Evolutionary conservation across 2,888 invertebrate species (phyloP).

Genomic region (Agrotis segetum): DNA sequence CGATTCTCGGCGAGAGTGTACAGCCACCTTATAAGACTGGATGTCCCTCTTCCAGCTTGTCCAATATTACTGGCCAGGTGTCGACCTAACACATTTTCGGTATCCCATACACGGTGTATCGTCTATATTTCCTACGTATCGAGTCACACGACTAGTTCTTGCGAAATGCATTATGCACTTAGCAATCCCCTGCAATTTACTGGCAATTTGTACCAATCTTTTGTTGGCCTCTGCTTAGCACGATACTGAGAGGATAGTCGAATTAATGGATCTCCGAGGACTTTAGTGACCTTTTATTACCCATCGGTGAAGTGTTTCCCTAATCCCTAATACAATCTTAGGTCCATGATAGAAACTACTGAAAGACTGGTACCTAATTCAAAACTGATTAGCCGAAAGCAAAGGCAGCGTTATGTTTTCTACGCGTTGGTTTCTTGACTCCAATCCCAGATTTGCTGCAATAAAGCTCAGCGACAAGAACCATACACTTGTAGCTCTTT

Average conservation of each 20-base stretch:
- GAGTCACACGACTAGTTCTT: not conserved
- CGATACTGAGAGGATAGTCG: constrained; percentile 6
- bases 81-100: too few relatives aligned
- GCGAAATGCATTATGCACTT: constrained; percentile 41
- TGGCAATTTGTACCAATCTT: constrained; percentile 45
- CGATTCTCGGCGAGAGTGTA: too few relatives aligned
- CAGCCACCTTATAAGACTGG: not conserved
- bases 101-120: not conserved
- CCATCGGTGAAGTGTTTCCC: not conserved
- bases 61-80: too few relatives aligned
- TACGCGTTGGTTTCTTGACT: too few relatives aligned
- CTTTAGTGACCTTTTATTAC: not conserved
- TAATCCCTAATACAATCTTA: too few relatives aligned
- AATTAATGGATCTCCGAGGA: constrained; percentile 26
- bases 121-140: not conserved
- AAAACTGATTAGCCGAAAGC: too few relatives aligned
- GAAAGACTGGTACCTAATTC: too few relatives aligned
- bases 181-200: constrained; percentile 37
- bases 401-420: not conserved
- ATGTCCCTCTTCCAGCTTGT: not conserved
- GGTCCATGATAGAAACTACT: not conserved
- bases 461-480: too few relatives aligned
- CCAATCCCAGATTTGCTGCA: not conserved
- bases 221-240: constrained; percentile 25
- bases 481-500: too few relatives aligned